Evolutionary conservation across 30 jellyfish, hydroid and myxozoan species (phyloP).

Genomic region (Euphysa ruthae): DNA sequence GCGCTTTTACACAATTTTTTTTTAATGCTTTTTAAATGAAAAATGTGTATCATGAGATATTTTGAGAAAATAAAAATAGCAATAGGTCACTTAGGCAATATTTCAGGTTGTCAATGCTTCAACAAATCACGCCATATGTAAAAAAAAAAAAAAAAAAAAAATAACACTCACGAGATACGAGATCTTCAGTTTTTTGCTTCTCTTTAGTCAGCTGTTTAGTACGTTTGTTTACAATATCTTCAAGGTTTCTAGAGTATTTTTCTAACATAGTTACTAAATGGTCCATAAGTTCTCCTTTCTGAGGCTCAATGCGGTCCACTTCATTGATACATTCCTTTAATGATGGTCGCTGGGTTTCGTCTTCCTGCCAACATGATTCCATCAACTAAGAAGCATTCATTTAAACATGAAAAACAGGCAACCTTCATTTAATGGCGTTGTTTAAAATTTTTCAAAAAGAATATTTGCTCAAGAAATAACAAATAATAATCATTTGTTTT

Average conservation of each 20-base stretch:
- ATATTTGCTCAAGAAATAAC: too few species aligned
- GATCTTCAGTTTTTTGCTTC: constrained; percentile 76
- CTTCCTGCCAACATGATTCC: constrained; percentile 84
- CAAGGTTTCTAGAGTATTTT: constrained; percentile 70
- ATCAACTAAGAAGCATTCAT: constrained; percentile 70
- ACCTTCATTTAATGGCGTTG: too few species aligned
- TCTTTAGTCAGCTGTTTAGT: constrained; percentile 70
- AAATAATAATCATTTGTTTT: too few species aligned
- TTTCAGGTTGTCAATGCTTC: background rate
- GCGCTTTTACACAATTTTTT: too few species aligned
- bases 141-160: background rate
- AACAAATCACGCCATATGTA: too few species aligned
- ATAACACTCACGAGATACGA: constrained; percentile 66
- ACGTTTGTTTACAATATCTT: constrained; percentile 70
- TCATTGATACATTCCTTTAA: constrained; percentile 38
- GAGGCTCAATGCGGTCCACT: constrained; percentile 79
- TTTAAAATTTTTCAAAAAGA: too few species aligned
- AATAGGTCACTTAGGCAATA: background rate
- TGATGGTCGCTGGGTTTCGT: constrained; percentile 63
- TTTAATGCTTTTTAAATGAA: too few species aligned
- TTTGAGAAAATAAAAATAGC: background rate
- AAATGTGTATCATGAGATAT: too few species aligned
- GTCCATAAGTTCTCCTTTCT: constrained; percentile 74
- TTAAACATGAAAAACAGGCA: too few species aligned
- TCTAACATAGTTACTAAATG: constrained; percentile 84